Evolutionary conservation across 1,140 invertebrate genomes (phyloP), one percentile per base, ranked within the genome.

Genomic region (Drosophila busckii): DNA sequence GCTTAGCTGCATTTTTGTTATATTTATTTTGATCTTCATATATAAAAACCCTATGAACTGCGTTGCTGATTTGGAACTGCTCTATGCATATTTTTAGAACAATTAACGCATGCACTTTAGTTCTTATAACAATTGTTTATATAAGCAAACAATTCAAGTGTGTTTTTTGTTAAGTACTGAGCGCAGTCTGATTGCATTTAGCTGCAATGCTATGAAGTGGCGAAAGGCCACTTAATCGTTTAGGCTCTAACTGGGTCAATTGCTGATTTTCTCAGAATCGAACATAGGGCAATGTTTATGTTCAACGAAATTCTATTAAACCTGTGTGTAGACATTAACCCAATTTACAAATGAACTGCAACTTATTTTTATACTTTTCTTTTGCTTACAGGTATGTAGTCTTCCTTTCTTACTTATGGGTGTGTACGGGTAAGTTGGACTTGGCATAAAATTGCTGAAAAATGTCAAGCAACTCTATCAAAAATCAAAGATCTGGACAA

Each of bases 201-300:
- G 35, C 15, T 12, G 55, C 46, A 45, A 52, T 53, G 60, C 60
- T 26, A 9, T 45, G 26, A 40, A 59, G 55, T 63, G 59, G 37
- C 17, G 45, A 58, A 63, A 52, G 58, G 54, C 55, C 69, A 82
- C 55, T 82, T 80, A 61, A 82, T 82, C 44, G 59, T n/a, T n/a
- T n/a, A n/a, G n/a, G 25, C 64, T 69, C 64, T 73, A 80, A 65
- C 34, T 75, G 44, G 75, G 75, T 80, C 75, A 68, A 82, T 75
- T 75, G 75, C 53, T 25, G 54, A 19, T 29, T 40, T 40, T 40
- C 42, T 3, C 7, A 44, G 41, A 19, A 58, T 26, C 50, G 10
- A 29, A 70, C 59, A 31, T 38, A 59, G 34, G n/a, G 32, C 55
- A 49, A 55, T 78, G 75, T 82, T 80, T 73, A 75, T 82, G 58